phyloP scores from a whole-genome alignment of 2,888 invertebrate species.

The Trypoxylon attenuatum region DNA sequence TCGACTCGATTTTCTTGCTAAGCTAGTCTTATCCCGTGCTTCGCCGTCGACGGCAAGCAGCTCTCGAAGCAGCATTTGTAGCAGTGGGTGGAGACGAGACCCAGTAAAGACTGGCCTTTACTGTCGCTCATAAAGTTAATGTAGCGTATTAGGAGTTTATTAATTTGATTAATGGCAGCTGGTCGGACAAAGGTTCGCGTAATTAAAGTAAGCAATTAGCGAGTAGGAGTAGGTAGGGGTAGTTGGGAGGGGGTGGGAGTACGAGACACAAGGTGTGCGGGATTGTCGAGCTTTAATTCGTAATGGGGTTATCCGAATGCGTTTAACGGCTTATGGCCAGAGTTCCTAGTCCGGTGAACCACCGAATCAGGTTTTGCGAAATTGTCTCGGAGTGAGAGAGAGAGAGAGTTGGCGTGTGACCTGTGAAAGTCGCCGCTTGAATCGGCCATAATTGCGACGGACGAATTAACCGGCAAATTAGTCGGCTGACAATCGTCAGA shows the following conservation, averaged over 20 bases:
- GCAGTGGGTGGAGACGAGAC: not conserved
- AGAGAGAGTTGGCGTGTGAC: too few species aligned
- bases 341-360: conserved; percentile 21
- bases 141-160: not conserved
- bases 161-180: not conserved
- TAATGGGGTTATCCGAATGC: not conserved
- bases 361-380: conserved; percentile 30
- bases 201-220: conserved; percentile 1
- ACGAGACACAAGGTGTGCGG: not conserved
- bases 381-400: conserved; percentile 19
- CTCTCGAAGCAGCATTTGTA: not conserved
- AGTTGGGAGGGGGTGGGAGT: not conserved
- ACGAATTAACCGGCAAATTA: conserved; percentile 61
- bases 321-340: conserved; percentile 9
- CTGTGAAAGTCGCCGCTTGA: conserved; percentile 34
- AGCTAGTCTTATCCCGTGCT: conserved; percentile 4
- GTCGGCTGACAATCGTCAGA: conserved; percentile 58
- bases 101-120: not conserved
- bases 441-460: conserved; percentile 51
- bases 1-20: not conserved
- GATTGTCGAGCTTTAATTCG: conserved; percentile 2
- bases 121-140: too few species aligned
- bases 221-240: not conserved
- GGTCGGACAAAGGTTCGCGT: not conserved
- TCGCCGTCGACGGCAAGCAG: too few species aligned